phyloP scores from a whole-genome alignment of 2,797 vertebrate genomes.

The Muraenolepis orangiensis region DNA sequence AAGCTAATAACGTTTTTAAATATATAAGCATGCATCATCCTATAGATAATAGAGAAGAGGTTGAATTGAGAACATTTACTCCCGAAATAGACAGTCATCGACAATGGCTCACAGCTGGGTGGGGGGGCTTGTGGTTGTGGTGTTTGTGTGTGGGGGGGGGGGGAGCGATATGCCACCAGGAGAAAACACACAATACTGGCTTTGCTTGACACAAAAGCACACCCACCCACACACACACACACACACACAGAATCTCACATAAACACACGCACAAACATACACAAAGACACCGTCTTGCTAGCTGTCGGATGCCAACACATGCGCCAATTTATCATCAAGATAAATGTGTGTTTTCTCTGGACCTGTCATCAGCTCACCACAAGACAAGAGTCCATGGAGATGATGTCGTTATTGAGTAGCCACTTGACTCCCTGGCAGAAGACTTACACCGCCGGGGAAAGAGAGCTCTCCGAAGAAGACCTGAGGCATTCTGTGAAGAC shows the following conservation, averaged over 20 bases:
- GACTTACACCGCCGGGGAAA: slow-evolving; percentile 45
- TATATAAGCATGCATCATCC: slow-evolving; percentile 36
- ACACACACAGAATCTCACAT: slow-evolving; percentile 21
- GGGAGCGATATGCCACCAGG: slow-evolving; percentile 18
- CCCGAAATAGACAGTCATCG: slow-evolving; percentile 57
- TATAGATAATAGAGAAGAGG: slow-evolving; percentile 41
- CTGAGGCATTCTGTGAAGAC: slow-evolving; percentile 12
- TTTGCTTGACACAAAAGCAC: slow-evolving; percentile 10
- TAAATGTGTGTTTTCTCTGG: slow-evolving; percentile 58
- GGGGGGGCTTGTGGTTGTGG: not conserved
- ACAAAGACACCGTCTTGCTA: slow-evolving; percentile 28
- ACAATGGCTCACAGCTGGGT: slow-evolving; percentile 47
- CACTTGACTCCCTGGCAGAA: slow-evolving; percentile 58
- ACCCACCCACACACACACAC: slow-evolving; percentile 13
- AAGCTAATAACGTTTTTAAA: slow-evolving; percentile 23
- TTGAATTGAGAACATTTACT: slow-evolving; percentile 47
- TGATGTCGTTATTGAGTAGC: slow-evolving; percentile 59
- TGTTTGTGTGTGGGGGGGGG: not conserved
- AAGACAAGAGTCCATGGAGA: slow-evolving; percentile 37
- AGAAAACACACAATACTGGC: slow-evolving; percentile 34
- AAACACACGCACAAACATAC: not conserved
- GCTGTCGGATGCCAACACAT: slow-evolving; percentile 51
- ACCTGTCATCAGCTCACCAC: slow-evolving; percentile 41
- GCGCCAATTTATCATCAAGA: slow-evolving; percentile 63
- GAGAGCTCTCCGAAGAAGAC: slow-evolving; percentile 2